Evolutionary conservation across 2,113 vertebrate species (phyloP), one percentile per base, ranked within the genome.

Genomic region (Platysteira castanea): DNA sequence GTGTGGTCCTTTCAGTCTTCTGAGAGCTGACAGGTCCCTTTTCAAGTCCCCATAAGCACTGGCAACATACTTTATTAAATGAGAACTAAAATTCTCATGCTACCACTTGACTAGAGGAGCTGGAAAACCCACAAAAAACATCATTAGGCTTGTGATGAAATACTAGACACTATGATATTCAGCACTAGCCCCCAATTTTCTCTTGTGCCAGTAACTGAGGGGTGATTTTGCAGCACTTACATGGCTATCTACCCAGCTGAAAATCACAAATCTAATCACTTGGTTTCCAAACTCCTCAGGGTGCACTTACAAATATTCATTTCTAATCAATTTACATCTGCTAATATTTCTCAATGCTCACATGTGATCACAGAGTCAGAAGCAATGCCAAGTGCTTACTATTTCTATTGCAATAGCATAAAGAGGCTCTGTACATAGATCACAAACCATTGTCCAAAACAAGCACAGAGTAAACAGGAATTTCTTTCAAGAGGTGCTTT

Each of bases 301-400:
- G 68, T 75, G 65, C 76, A 71, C 86, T 87, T 90, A 75, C 73
- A 92, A 95, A 96, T 93, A 96, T 82, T 96, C 13, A 78, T 95
- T 93, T 90, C 90, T 90, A 90, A 92, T 94, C 92, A 92, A 73
- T 95, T 96, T 95, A 87, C 56, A 84, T 95, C 80, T 94, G 90
- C 80, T 96, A 95, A 96, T 97, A 97, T 95, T 90, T 94, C 76
- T 71, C 65, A 87, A 75, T 0, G 15, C 80, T 93, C 63, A 64
- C 41, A 60, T 22, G 69, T 42, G 83, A 94, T 92, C 93, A 94
- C 83, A 77, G 73, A 95, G 79, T 41, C 73, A 87, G 83, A 89
- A 86, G 80, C 50, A 27, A 39, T 75, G 73, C 37, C 1, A 5
- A 5, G 44, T 75, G 80, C 74, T 90, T 76, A 47, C 73, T 71